phyloP scores from a whole-genome alignment of 2,113 vertebrate species.

The Zingel zingel region DNA sequence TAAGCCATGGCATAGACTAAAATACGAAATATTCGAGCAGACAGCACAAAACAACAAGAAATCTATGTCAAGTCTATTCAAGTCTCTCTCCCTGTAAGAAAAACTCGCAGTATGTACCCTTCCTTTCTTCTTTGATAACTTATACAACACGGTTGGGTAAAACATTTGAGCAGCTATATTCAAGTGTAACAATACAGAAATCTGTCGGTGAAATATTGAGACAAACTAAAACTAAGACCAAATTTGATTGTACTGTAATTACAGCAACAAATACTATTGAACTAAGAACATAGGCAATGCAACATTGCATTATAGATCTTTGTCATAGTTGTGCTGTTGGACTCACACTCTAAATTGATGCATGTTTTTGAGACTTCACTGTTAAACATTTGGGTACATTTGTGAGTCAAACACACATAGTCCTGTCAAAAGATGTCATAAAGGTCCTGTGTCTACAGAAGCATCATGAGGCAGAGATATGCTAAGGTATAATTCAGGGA shows the following conservation, averaged over 20 bases:
- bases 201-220: not conserved
- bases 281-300: not conserved
- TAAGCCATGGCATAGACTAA: not conserved
- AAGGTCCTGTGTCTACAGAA: not conserved
- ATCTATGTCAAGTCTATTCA: constrained; percentile 10
- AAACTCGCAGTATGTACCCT: not conserved
- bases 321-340: not conserved
- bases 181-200: not conserved
- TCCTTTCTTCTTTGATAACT: not conserved
- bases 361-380: not conserved
- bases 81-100: not conserved
- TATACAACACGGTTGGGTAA: too few species aligned
- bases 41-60: constrained; percentile 4
- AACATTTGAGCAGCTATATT: not conserved
- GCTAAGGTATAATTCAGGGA: not conserved
- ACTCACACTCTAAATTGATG: not conserved
- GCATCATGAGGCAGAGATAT: not conserved
- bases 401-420: not conserved
- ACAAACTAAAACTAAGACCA: not conserved
- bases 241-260: not conserved
- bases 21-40: constrained; percentile 11
- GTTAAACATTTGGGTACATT: not conserved
- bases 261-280: not conserved
- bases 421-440: not conserved
- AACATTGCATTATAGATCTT: not conserved